phyloP scores from a whole-genome alignment of 1,140 invertebrate species.

The Liolophura sinensis region DNA sequence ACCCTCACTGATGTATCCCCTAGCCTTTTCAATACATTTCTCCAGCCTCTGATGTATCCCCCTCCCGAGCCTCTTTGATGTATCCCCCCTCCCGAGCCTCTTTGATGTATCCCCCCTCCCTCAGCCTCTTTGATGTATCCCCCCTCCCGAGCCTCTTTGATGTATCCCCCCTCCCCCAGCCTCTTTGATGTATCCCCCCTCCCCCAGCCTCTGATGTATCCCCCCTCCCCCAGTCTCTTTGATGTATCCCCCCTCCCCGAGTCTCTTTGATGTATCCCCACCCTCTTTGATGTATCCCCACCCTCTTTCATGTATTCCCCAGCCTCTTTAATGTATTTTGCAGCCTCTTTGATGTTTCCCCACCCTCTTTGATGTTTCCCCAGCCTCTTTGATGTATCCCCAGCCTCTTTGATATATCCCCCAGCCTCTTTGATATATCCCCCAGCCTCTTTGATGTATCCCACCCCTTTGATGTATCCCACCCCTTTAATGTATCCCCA shows the following conservation, averaged over 20 bases:
- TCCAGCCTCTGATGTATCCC: neutral
- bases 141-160: neutral
- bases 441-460: too few species aligned
- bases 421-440: neutral
- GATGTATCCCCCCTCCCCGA: neutral
- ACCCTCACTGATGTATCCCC: neutral
- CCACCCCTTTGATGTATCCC: conserved; percentile 44
- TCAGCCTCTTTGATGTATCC: neutral
- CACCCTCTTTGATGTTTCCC: neutral
- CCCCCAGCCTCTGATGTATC: neutral
- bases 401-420: too few species aligned
- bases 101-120: neutral
- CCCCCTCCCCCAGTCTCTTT: neutral
- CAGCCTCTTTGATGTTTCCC: neutral
- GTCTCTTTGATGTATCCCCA: conserved; percentile 32
- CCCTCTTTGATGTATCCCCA: neutral
- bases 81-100: neutral
- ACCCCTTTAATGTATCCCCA: neutral
- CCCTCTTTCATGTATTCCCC: neutral
- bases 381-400: neutral
- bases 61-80: neutral
- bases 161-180: neutral
- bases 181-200: too few species aligned
- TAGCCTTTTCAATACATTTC: neutral
- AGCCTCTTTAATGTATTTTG: neutral